Conservation (phyloP, 2,113 vertebrate genomes). For the Labrus mixtus region DNA sequence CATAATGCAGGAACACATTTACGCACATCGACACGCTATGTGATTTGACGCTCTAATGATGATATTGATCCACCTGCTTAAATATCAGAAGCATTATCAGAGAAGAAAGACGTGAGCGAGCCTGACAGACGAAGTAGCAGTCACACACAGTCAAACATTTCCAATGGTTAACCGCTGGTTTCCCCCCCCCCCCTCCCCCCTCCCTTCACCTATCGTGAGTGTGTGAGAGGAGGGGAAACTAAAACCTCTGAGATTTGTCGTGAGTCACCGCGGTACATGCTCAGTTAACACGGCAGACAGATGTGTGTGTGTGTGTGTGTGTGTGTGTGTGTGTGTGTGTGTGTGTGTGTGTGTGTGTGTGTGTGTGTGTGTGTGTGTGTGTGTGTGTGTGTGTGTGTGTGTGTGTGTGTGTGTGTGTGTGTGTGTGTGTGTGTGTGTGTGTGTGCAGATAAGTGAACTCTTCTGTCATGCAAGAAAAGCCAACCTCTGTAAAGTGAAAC, state of each 20-base stretch:
- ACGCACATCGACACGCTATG: neutral
- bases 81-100: neutral
- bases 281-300: constrained; percentile 31
- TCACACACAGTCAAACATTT: constrained; percentile 67
- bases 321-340: neutral
- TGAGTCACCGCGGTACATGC: constrained; percentile 67
- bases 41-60: no score
- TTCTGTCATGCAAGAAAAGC: neutral
- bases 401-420: neutral
- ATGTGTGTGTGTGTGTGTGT: neutral
- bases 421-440: neutral
- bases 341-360: neutral
- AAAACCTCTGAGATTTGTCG: constrained; percentile 77
- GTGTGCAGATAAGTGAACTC: constrained; percentile 1
- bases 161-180: constrained; percentile 81
- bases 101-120: neutral
- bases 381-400: neutral
- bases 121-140: neutral
- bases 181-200: constrained; percentile 44
- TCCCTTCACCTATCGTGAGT: constrained; percentile 23
- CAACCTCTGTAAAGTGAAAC: no score
- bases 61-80: no score
- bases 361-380: neutral
- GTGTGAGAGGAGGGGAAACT: constrained; percentile 39
- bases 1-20: constrained; percentile 1